phyloP scores from a whole-genome alignment of 2,888 invertebrate species.

The Leucania comma region DNA sequence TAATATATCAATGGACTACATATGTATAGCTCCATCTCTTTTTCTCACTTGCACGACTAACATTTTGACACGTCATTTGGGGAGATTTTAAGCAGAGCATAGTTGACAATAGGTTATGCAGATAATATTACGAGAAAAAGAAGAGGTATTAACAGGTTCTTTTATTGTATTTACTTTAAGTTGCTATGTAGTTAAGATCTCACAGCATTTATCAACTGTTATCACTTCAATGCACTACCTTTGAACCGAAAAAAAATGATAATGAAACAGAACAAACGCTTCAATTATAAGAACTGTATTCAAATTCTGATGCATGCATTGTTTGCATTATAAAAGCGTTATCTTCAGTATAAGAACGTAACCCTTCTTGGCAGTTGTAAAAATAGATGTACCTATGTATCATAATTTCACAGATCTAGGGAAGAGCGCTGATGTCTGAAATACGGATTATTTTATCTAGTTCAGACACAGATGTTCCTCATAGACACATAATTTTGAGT shows the following conservation, averaged over 20 bases:
- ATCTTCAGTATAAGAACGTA: too few species aligned
- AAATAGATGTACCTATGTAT: too few species aligned
- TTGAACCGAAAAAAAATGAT: slow-evolving; percentile 22
- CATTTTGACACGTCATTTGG: too few species aligned
- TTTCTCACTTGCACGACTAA: too few species aligned
- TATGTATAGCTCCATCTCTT: too few species aligned
- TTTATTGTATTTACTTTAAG: background rate
- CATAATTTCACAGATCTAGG: too few species aligned
- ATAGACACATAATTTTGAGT: too few species aligned
- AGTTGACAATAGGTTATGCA: background rate
- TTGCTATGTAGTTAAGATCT: background rate
- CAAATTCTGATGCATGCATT: background rate
- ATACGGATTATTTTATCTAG: too few species aligned
- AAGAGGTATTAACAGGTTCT: background rate
- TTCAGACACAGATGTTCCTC: too few species aligned
- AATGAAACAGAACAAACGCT: background rate
- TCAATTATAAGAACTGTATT: slow-evolving; percentile 15
- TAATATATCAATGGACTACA: too few species aligned
- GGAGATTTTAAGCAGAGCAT: background rate
- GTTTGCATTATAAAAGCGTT: background rate
- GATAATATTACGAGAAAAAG: background rate
- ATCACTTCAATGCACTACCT: slow-evolving; percentile 21
- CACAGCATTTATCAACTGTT: slow-evolving; percentile 2
- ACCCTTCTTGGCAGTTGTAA: too few species aligned
- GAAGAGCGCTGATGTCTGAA: too few species aligned